Evolutionary conservation across 1,140 invertebrate species (phyloP).

Genomic region (Leptinotarsa defecta): DNA sequence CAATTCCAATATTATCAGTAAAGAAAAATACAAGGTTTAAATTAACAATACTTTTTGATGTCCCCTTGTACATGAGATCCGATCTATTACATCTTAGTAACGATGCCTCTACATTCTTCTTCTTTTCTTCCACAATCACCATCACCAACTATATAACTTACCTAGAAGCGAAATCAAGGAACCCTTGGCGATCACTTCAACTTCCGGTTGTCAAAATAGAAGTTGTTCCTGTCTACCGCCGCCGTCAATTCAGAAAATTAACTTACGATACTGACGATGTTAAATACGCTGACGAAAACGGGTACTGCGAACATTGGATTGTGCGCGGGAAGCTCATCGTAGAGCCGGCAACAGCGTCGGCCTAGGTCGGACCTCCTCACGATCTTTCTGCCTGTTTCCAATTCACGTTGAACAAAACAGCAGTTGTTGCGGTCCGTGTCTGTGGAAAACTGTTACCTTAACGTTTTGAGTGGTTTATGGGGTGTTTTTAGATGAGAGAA

Average conservation of each 20-base stretch:
- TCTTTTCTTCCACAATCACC: too few relatives aligned
- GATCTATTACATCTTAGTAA: too few relatives aligned
- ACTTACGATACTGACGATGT: constrained; percentile 26
- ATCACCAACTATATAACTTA: too few relatives aligned
- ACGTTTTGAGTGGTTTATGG: neutral
- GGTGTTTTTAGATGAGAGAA: neutral
- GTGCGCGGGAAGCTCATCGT: constrained; percentile 12
- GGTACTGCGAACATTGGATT: constrained; percentile 22
- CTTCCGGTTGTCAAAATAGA: constrained; percentile 14
- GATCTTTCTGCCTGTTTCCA: constrained; percentile 13
- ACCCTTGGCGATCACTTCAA: neutral
- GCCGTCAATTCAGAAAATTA: constrained; percentile 18
- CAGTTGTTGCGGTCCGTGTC: constrained; percentile 3
- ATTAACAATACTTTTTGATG: too few relatives aligned
- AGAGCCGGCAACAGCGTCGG: constrained; percentile 12
- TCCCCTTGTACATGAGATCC: too few relatives aligned
- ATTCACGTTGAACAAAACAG: constrained; percentile 18
- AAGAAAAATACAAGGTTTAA: too few relatives aligned
- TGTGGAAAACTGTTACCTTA: neutral
- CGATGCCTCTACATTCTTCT: too few relatives aligned
- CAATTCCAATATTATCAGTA: too few relatives aligned
- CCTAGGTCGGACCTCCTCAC: constrained; percentile 3
- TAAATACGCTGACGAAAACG: constrained; percentile 26
- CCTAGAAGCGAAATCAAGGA: too few relatives aligned
- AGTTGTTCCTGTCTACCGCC: neutral